These are phyloP conservation scores for Meandrina meandrites DNA, from an alignment of 92 coral and sea anemone species.

Conservation along the genomic window DNA sequence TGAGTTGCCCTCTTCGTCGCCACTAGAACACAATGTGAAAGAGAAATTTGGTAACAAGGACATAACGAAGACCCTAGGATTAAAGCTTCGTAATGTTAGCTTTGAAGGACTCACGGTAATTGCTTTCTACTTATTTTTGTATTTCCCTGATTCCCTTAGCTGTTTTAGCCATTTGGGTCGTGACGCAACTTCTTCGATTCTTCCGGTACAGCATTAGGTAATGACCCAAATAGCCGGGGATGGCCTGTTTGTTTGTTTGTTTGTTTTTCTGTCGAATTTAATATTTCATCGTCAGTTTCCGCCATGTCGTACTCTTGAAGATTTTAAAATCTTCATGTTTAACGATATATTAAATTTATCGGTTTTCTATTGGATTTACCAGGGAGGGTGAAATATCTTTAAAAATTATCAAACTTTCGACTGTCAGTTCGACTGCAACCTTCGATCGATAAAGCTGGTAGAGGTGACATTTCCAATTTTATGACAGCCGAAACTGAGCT, in stretches of 20 bases:
- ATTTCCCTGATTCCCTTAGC: not conserved
- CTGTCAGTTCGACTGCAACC: no score
- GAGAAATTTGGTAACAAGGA: rapidly evolving
- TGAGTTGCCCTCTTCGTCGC: not conserved
- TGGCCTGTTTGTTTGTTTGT: no score
- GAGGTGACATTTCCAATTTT: no score
- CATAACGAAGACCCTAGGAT: not conserved
- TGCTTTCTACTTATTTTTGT: not conserved
- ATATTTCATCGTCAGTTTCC: no score
- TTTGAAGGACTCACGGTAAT: conserved; percentile 87
- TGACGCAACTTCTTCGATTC: not conserved
- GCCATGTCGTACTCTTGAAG: no score
- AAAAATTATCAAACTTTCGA: no score
- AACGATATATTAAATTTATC: no score
- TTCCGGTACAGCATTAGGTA: not conserved
- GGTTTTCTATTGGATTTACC: no score
- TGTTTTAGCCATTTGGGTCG: not conserved
- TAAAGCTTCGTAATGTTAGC: conserved; percentile 19
- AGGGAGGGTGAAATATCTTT: no score
- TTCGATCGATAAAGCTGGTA: no score
- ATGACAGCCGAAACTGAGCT: not conserved
- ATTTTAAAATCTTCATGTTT: no score
- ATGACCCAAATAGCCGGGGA: not conserved
- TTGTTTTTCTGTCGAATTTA: no score
- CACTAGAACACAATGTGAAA: not conserved